A percentile compares a stretch with the other conserved stretches of the same genome.
phyloP scores from a whole-genome alignment of 2,113 vertebrate species.

The Stigmatopora argus region DNA sequence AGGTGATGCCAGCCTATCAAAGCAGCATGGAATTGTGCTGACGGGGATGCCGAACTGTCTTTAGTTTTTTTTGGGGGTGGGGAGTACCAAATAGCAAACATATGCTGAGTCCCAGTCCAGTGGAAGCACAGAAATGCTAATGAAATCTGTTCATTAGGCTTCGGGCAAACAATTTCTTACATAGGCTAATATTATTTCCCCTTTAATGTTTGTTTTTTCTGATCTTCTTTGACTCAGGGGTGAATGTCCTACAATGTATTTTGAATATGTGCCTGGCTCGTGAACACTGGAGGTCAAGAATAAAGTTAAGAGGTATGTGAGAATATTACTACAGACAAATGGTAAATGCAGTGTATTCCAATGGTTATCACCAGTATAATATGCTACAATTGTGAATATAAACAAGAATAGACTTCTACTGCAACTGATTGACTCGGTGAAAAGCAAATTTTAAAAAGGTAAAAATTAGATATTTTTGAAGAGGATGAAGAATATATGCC shows the following conservation, averaged over 20 bases:
- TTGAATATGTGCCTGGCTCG: constrained; percentile 3
- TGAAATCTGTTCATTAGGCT: constrained; percentile 29
- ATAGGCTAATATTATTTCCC: constrained; percentile 33
- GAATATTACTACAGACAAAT: constrained; percentile 27
- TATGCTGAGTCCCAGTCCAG: constrained; percentile 25
- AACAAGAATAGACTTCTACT: no score
- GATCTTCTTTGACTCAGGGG: constrained; percentile 14
- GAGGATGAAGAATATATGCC: no score
- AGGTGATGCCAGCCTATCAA: constrained; percentile 4
- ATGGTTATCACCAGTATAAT: neutral
- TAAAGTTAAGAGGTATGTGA: constrained; percentile 27
- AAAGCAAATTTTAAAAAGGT: no score
- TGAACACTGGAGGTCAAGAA: constrained; percentile 26
- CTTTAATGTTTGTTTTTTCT: constrained; percentile 16
- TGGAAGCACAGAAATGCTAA: constrained; percentile 23
- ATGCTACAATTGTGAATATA: no score
- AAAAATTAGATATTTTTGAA: no score
- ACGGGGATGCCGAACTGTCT: constrained; percentile 13
- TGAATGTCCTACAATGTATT: constrained; percentile 12
- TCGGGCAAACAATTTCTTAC: constrained; percentile 11
- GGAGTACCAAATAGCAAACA: constrained; percentile 17
- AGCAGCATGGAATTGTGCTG: constrained; percentile 14
- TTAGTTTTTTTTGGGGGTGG: constrained; percentile 3
- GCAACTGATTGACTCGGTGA: no score
- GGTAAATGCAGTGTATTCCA: neutral